These are phyloP conservation scores for Nasonia giraulti DNA, from an alignment of 1,140 invertebrate species.

Conservation along the genomic window DNA sequence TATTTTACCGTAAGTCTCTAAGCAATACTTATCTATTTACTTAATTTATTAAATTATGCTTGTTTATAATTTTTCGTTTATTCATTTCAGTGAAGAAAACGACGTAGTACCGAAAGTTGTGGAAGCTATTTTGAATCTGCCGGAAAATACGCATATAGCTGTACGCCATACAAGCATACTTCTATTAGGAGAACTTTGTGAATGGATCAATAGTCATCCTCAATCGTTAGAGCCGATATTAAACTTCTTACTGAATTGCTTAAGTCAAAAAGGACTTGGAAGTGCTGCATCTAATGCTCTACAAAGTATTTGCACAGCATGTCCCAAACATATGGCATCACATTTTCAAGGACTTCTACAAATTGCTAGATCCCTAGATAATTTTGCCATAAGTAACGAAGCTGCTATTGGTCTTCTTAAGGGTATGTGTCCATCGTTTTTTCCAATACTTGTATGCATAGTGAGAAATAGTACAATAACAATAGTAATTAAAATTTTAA, in stretches of 20 bases:
- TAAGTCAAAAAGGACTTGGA: conserved; percentile 85
- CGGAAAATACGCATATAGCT: conserved; percentile 88
- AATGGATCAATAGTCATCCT: conserved; percentile 95
- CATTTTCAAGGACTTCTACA: conserved; percentile 89
- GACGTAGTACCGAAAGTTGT: conserved; percentile 94
- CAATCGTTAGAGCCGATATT: conserved; percentile 86
- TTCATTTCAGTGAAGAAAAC: conserved; percentile 86
- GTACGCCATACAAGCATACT: conserved; percentile 92
- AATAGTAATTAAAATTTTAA: conserved; percentile 59
- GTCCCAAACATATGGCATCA: conserved; percentile 85
- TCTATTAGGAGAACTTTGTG: conserved; percentile 92
- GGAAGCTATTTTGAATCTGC: conserved; percentile 90
- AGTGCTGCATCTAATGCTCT: conserved; percentile 85
- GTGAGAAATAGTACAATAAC: conserved; percentile 23
- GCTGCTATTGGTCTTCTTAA: conserved; percentile 89
- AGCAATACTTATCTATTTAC: background rate
- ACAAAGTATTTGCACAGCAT: conserved; percentile 84
- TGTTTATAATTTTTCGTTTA: conserved; percentile 24
- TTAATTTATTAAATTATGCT: background rate
- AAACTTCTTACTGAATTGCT: conserved; percentile 84
- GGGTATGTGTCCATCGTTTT: conserved; percentile 71
- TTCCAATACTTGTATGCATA: background rate
- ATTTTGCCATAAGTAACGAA: conserved; percentile 85
- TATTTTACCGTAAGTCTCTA: conserved; percentile 90
- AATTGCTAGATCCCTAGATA: conserved; percentile 86